These are phyloP conservation scores for Trichacis sp. DNA, from an alignment of 2,888 invertebrate species.

Conservation along the genomic window DNA sequence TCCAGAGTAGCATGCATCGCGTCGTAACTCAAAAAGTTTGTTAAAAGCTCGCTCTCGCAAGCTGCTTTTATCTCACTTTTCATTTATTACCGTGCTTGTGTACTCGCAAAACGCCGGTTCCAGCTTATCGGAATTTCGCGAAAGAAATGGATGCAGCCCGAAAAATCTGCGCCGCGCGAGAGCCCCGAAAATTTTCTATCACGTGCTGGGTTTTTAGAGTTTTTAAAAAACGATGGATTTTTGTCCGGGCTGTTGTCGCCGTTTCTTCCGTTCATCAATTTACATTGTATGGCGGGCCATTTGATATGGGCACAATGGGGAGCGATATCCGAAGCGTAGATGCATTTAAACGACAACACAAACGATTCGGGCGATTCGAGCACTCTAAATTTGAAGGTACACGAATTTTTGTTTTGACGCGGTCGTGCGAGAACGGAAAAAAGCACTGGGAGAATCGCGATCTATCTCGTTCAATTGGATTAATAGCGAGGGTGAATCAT, in stretches of 20 bases:
- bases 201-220: slow-evolving; percentile 32
- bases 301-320: slow-evolving; percentile 50
- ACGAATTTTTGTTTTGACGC: slow-evolving; percentile 35
- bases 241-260: slow-evolving; percentile 25
- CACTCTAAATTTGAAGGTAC: slow-evolving; percentile 35
- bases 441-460: slow-evolving; percentile 19
- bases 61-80: slow-evolving; percentile 9
- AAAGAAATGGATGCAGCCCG: too few species aligned
- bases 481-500: slow-evolving; percentile 33
- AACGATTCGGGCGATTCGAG: slow-evolving; percentile 33
- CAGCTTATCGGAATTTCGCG: slow-evolving; percentile 2
- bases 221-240: slow-evolving; percentile 20
- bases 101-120: background rate
- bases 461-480: slow-evolving; percentile 32
- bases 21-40: slow-evolving; percentile 14
- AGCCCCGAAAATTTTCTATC: slow-evolving; percentile 29
- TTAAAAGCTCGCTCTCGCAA: slow-evolving; percentile 8
- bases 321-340: slow-evolving; percentile 37
- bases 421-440: slow-evolving; percentile 29
- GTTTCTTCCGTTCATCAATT: slow-evolving; percentile 42
- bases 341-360: slow-evolving; percentile 40
- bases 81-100: slow-evolving; percentile 6
- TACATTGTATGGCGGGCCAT: slow-evolving; percentile 46
- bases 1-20: slow-evolving; percentile 5
- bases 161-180: too few species aligned